Percentiles rank a stretch among this genome's conserved stretches.
Conservation (phyloP, 2,797 vertebrate species). For the Hypotaenidia okinawae region DNA sequence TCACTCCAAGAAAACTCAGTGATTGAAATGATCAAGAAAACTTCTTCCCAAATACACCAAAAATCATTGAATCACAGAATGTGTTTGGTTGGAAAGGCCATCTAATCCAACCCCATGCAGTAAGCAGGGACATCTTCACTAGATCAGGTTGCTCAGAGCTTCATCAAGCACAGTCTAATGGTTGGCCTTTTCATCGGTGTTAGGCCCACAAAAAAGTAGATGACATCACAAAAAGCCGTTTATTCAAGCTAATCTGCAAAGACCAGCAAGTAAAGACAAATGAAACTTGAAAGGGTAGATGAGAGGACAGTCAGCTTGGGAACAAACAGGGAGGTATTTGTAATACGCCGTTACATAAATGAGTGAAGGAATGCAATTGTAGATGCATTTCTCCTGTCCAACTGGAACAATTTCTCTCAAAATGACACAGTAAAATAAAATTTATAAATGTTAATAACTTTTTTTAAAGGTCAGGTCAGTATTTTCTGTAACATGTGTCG, state of each 20-base stretch:
- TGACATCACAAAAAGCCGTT: not conserved
- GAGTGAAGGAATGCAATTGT: not conserved
- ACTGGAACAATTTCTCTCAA: constrained; percentile 14
- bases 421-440: constrained; percentile 54
- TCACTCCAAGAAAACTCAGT: not conserved
- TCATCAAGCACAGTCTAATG: too few species aligned
- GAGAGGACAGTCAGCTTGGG: not conserved
- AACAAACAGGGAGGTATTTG: not conserved
- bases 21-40: not conserved
- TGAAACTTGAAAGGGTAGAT: not conserved
- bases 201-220: not conserved
- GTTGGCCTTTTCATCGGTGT: not conserved
- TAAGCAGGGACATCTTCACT: too few species aligned
- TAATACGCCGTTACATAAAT: not conserved
- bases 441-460: constrained; percentile 74
- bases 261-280: not conserved
- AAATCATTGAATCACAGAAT: not conserved
- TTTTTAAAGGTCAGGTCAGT: constrained; percentile 74
- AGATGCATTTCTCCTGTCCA: not conserved
- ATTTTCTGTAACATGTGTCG: constrained; percentile 21
- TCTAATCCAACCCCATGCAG: too few species aligned
- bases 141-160: too few species aligned
- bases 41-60: not conserved
- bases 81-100: too few species aligned
- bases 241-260: not conserved